These are phyloP conservation scores for Astreopora myriophthalma DNA, from an alignment of 64 coral and sea anemone genomes.

Conservation along the genomic window DNA sequence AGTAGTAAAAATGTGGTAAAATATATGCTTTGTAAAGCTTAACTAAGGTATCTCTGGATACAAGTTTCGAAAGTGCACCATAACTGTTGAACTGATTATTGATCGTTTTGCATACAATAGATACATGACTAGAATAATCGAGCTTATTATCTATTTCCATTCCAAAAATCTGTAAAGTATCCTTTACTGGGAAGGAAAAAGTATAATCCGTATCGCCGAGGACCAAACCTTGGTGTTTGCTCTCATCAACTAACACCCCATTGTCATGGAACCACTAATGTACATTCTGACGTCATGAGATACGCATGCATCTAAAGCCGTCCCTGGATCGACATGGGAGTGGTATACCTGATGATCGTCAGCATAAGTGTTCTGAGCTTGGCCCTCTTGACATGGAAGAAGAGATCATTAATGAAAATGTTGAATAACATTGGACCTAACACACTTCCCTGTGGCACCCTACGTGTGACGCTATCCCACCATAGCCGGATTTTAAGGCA, in stretches of 20 bases:
- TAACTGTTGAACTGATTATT: conserved; percentile 46
- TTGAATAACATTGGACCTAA: no score
- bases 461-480: no score
- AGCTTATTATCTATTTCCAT: no score
- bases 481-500: no score
- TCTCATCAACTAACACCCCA: conserved; percentile 33
- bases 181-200: no score
- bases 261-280: conserved; percentile 23
- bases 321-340: background rate
- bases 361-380: background rate
- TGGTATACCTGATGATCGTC: background rate
- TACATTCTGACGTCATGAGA: background rate
- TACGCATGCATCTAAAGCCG: conserved; percentile 2
- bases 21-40: conserved; percentile 45
- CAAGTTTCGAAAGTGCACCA: conserved; percentile 24
- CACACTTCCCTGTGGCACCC: no score
- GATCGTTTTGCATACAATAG: conserved; percentile 14
- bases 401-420: conserved; percentile 4
- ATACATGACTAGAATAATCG: conserved; percentile 23
- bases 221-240: conserved; percentile 15
- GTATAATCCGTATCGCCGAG: conserved; percentile 25
- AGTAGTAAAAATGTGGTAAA: conserved; percentile 46
- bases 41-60: background rate
- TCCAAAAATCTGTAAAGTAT: no score
- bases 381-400: background rate